A percentile compares a stretch with the other conserved stretches of the same genome.
These are phyloP conservation scores for Neodontobutis hainanensis DNA, from an alignment of 2,113 vertebrate species.

Conservation along the genomic window DNA sequence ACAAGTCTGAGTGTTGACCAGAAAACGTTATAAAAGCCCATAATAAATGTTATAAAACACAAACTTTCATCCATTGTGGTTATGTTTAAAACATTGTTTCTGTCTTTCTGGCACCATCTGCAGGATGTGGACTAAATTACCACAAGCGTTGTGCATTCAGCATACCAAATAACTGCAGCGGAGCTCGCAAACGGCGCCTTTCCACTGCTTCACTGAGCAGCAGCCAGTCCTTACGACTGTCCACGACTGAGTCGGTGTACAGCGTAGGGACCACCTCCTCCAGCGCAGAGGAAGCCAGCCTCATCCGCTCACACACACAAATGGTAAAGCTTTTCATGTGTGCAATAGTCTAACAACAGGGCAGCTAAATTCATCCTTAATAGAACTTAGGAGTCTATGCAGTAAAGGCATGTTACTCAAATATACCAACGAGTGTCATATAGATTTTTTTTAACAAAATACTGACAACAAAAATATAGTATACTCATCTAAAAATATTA, in stretches of 20 bases:
- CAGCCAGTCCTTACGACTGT: slow-evolving; percentile 84
- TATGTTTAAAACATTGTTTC: not conserved
- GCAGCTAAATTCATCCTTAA: too few species aligned
- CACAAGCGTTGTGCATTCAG: slow-evolving; percentile 94
- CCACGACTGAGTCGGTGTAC: slow-evolving; percentile 81
- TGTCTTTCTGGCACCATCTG: slow-evolving; percentile 51
- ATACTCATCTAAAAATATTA: not conserved
- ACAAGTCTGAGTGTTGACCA: not conserved
- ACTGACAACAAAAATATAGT: not conserved
- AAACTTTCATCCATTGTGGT: not conserved
- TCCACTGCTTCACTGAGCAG: slow-evolving; percentile 88
- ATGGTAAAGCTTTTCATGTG: slow-evolving; percentile 59
- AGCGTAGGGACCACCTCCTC: slow-evolving; percentile 69
- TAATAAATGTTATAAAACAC: slow-evolving; percentile 2
- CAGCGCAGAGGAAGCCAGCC: slow-evolving; percentile 69
- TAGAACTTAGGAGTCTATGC: too few species aligned
- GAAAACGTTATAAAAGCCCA: not conserved
- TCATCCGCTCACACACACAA: slow-evolving; percentile 77
- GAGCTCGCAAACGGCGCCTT: slow-evolving; percentile 86
- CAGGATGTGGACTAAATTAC: slow-evolving; percentile 93
- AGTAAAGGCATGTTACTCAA: too few species aligned
- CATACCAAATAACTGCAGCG: slow-evolving; percentile 93
- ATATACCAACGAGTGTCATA: too few species aligned
- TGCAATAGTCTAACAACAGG: not conserved
- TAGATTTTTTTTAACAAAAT: not conserved